Evolutionary conservation across 1,140 invertebrate genomes (phyloP).

Genomic region (Geopemphigus sp.): DNA sequence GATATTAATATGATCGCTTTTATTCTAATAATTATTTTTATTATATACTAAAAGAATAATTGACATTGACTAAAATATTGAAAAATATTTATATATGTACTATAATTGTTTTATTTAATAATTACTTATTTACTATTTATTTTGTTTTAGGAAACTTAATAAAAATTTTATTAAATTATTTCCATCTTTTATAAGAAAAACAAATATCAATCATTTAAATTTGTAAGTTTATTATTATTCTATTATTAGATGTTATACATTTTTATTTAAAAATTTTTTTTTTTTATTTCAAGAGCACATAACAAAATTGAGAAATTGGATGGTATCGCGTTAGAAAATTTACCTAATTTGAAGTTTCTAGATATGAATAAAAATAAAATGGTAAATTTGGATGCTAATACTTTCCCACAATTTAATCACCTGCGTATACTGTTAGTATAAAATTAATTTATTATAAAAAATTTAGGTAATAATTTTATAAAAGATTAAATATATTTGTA

Average conservation of each 20-base stretch:
- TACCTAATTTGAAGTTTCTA: slow-evolving; percentile 63
- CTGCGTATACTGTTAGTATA: slow-evolving; percentile 59
- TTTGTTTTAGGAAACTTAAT: slow-evolving; percentile 24
- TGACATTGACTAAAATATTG: no score
- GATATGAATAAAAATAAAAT: slow-evolving; percentile 67
- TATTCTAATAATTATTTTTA: no score
- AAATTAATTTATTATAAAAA: slow-evolving; percentile 30
- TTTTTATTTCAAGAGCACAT: slow-evolving; percentile 24
- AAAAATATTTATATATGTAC: no score
- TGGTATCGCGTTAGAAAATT: slow-evolving; percentile 58
- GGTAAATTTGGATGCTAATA: slow-evolving; percentile 58
- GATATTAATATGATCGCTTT: no score
- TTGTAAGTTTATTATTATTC: slow-evolving; percentile 19
- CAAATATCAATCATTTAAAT: slow-evolving; percentile 6
- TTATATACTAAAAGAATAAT: no score
- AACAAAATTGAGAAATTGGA: slow-evolving; percentile 39
- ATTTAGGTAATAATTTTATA: slow-evolving; percentile 54
- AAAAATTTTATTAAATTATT: slow-evolving; percentile 20
- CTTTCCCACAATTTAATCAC: slow-evolving; percentile 58
- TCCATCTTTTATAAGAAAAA: neutral
- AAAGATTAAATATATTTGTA: slow-evolving; percentile 50
- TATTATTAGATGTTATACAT: neutral
- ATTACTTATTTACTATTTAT: slow-evolving; percentile 1
- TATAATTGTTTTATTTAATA: no score
- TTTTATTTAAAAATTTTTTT: neutral